phyloP scores from a whole-genome alignment of 1,140 invertebrate species.

The Hestina assimilis region DNA sequence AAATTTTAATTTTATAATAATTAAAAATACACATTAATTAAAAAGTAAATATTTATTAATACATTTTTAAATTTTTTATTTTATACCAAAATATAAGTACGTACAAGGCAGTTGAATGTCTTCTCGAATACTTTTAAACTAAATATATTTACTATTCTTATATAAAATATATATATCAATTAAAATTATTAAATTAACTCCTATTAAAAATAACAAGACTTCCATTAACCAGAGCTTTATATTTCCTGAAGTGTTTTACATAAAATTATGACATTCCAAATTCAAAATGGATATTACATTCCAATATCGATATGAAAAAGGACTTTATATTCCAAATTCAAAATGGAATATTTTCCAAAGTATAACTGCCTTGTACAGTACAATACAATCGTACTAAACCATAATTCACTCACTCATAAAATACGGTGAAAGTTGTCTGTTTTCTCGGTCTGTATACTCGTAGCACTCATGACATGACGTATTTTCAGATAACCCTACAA shows the following conservation, averaged over 20 bases:
- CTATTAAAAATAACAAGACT: too few relatives aligned
- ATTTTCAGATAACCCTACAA: conserved; percentile 68
- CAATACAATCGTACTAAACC: conserved; percentile 12
- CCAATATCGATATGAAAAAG: background rate
- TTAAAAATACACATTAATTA: too few relatives aligned
- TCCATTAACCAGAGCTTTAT: background rate
- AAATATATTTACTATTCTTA: too few relatives aligned
- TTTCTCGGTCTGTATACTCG: conserved; percentile 55
- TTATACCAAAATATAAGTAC: conserved; percentile 28
- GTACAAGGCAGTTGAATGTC: conserved; percentile 55
- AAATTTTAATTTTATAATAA: too few relatives aligned
- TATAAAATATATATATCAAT: too few relatives aligned
- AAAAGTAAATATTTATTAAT: too few relatives aligned
- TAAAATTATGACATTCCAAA: too few relatives aligned
- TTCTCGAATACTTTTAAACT: background rate
- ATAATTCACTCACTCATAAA: conserved; percentile 27
- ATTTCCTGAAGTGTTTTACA: too few relatives aligned
- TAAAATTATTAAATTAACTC: too few relatives aligned
- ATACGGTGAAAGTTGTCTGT: conserved; percentile 54
- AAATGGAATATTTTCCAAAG: conserved; percentile 17
- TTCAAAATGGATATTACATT: too few relatives aligned
- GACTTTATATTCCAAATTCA: background rate
- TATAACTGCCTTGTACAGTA: conserved; percentile 62
- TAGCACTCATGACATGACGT: conserved; percentile 54
- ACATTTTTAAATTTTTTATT: conserved; percentile 4